Conservation (phyloP, 2,113 vertebrate genomes). For the Athene noctua region DNA sequence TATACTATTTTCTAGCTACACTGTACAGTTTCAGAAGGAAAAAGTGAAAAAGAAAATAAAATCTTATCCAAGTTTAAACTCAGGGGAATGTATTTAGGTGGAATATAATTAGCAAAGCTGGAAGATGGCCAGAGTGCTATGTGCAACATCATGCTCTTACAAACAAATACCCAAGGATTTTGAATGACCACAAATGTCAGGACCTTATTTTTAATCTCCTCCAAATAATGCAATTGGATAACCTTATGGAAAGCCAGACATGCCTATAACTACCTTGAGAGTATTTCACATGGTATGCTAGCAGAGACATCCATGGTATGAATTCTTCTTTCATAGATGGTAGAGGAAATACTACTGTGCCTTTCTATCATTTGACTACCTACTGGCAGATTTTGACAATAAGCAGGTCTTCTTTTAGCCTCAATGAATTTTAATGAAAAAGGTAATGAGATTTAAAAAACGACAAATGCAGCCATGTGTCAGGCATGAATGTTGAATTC, state of each 20-base stretch:
- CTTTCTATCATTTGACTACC: not conserved
- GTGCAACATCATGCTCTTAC: not conserved
- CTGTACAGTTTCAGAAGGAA: not conserved
- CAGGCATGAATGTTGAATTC: not conserved
- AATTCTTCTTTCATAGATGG: not conserved
- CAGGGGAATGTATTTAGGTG: not conserved
- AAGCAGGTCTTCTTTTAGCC: not conserved
- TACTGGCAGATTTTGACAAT: not conserved
- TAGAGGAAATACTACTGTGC: not conserved
- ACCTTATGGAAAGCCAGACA: not conserved
- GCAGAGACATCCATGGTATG: not conserved
- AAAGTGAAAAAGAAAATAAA: slow-evolving; percentile 1
- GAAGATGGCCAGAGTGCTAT: not conserved
- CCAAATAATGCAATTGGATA: not conserved
- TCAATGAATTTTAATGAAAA: slow-evolving; percentile 1
- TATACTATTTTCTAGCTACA: not conserved
- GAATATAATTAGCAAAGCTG: not conserved
- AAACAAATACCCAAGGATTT: not conserved
- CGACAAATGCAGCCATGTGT: not conserved
- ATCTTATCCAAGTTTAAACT: not conserved
- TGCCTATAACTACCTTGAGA: not conserved
- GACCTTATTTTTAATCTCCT: not conserved
- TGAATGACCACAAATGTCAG: not conserved
- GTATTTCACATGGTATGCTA: not conserved
- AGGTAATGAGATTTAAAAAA: not conserved